Conservation (phyloP, 1,140 invertebrate genomes). For the Coenobita brevimanus region DNA sequence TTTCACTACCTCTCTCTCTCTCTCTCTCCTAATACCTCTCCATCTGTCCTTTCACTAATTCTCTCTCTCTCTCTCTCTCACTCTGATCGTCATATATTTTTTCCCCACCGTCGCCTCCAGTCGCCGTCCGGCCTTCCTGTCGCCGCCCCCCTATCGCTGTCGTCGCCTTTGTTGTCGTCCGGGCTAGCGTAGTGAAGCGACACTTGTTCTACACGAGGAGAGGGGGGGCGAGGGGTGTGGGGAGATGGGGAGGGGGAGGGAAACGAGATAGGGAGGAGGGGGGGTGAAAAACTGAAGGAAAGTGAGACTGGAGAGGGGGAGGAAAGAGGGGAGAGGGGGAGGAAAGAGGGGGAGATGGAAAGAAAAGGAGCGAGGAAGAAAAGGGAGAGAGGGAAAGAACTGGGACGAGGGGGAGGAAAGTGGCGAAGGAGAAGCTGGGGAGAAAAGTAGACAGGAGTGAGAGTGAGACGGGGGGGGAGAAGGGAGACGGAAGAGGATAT, state of each 20-base stretch:
- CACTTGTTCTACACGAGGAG: neutral
- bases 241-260: neutral
- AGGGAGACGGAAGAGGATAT: neutral
- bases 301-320: neutral
- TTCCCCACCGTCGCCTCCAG: too few species aligned
- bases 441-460: neutral
- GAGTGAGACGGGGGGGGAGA: neutral
- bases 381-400: neutral
- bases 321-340: neutral
- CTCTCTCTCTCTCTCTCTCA: neutral
- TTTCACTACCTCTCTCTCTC: neutral
- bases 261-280: neutral
- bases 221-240: neutral
- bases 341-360: neutral
- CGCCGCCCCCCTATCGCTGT: neutral
- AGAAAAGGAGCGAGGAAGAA: neutral
- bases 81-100: too few species aligned
- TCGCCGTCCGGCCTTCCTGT: too few species aligned
- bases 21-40: neutral
- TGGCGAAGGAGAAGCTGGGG: neutral
- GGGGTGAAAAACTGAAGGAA: neutral
- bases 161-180: neutral
- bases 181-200: neutral
- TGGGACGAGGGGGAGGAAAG: neutral
- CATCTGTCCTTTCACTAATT: neutral